Base-by-base conservation (phyloP, 2,797 vertebrate species). In the Urophycis tenuis region DNA sequence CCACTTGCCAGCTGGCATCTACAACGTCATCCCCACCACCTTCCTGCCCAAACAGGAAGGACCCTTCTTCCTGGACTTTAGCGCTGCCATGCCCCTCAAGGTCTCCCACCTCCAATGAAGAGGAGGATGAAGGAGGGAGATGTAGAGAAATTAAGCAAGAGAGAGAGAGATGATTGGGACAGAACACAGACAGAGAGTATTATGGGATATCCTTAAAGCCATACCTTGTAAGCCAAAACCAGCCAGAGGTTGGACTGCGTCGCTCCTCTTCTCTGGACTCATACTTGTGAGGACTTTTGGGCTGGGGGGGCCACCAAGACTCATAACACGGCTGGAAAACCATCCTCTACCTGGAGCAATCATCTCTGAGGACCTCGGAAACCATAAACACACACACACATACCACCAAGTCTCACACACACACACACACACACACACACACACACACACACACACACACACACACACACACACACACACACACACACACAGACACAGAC, bases 11-110 rank as follows among this genome's bases (percentile, higher is more conserved):
- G 92, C 95, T 35, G 98, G 98, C 36, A 89, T 97, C 89, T 99
- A 97, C 88, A 99, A 99, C 78, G 89, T 99, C 84, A 95, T 94
- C 84, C 96, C 97, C 77, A 97, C 95, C 86, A 99, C 97, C 78
- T 99, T 99, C 89, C 88, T 99, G 77, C 95, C 98, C 84, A 96
- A 96, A 86, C 98, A 99, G 89, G 98, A 99, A 86, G 97, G 98
- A 36, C 98, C 96, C 17, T 99, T 99, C 89, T 99, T 99, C 91
- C 88, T 99, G 89, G 98, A 99, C 92, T 95, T 99, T 71, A 93
- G 93, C 91, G 96, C 95, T 79, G 82, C 87, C 77, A 76, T 81
- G 0, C 88, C 95, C 45, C 86, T 98, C 76, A 96, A 94, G 81
- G 93, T 95, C 53, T 96, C 96, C 15, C 96, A 96, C 82, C 95